These are phyloP conservation scores for Lycaena phlaeas DNA, from an alignment of 2,888 invertebrate species.

Conservation along the genomic window DNA sequence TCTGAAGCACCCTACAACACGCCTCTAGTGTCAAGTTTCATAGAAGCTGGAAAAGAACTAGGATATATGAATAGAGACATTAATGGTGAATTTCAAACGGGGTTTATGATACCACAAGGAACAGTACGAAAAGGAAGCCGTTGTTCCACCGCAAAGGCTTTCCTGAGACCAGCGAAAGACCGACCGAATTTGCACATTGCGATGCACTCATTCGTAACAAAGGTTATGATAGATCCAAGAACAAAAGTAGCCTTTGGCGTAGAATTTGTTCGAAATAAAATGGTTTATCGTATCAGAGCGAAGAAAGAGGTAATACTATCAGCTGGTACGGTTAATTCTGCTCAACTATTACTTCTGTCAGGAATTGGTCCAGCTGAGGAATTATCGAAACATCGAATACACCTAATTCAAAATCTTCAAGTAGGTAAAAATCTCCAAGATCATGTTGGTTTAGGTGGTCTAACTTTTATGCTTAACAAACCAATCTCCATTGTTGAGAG, in stretches of 20 bases:
- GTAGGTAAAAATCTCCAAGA: slow-evolving; percentile 93
- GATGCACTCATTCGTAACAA: slow-evolving; percentile 85
- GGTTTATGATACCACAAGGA: slow-evolving; percentile 92
- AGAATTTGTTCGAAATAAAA: slow-evolving; percentile 83
- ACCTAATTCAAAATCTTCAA: slow-evolving; percentile 83
- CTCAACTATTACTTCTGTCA: slow-evolving; percentile 94
- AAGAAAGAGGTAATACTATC: slow-evolving; percentile 91
- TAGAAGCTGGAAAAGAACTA: slow-evolving; percentile 86
- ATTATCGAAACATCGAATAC: slow-evolving; percentile 81
- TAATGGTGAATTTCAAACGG: slow-evolving; percentile 89
- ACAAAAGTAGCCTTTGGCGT: slow-evolving; percentile 87
- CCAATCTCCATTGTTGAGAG: slow-evolving; percentile 85
- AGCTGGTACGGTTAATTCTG: slow-evolving; percentile 93
- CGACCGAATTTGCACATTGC: slow-evolving; percentile 89
- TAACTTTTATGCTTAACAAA: slow-evolving; percentile 86
- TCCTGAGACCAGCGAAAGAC: slow-evolving; percentile 83
- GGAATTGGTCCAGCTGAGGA: slow-evolving; percentile 87
- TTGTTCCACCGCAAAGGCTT: slow-evolving; percentile 92
- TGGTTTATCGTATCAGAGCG: slow-evolving; percentile 81
- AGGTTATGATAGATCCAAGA: slow-evolving; percentile 80
- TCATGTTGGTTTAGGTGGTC: slow-evolving; percentile 88
- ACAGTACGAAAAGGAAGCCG: slow-evolving; percentile 84
- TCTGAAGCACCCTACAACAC: slow-evolving; percentile 91
- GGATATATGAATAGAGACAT: slow-evolving; percentile 90
- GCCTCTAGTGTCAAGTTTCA: slow-evolving; percentile 85